A percentile compares a stretch with the other conserved stretches of the same genome.
These are phyloP conservation scores for Steinernema hermaphroditum DNA, from an alignment of 2,888 invertebrate species.

Conservation along the genomic window DNA sequence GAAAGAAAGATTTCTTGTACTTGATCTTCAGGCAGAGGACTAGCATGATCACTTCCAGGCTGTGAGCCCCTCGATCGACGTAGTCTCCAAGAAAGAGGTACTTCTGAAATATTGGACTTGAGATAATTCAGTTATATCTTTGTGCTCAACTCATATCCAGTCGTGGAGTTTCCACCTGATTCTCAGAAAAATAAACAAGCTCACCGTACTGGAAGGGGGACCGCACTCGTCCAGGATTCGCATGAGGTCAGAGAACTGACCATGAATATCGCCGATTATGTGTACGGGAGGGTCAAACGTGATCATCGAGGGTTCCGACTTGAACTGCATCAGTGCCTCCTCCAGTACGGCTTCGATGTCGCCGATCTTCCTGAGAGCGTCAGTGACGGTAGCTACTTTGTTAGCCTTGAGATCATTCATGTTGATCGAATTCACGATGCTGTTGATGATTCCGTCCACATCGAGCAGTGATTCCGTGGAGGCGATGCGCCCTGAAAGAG, in stretches of 20 bases:
- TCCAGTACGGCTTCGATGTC: slow-evolving; percentile 25
- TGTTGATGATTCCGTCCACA: background rate
- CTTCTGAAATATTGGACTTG: slow-evolving; percentile 24
- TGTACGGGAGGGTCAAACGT: slow-evolving; percentile 32
- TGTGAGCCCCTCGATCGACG: slow-evolving; percentile 37
- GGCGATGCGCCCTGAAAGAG: background rate
- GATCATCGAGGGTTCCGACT: slow-evolving; percentile 33
- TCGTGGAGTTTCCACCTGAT: no score
- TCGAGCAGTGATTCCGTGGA: background rate
- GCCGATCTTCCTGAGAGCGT: slow-evolving; percentile 1
- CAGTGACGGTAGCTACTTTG: background rate
- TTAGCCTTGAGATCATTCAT: slow-evolving; percentile 23
- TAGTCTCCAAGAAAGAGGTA: slow-evolving; percentile 40
- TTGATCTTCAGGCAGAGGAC: slow-evolving; percentile 41
- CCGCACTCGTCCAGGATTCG: slow-evolving; percentile 37
- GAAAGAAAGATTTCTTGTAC: slow-evolving; percentile 44
- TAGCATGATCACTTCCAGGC: slow-evolving; percentile 37
- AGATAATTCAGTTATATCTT: background rate
- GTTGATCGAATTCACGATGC: background rate
- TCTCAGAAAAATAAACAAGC: no score
- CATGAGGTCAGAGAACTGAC: slow-evolving; percentile 35
- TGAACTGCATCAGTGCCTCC: slow-evolving; percentile 12
- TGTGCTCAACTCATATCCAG: background rate
- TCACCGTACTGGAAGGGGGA: slow-evolving; percentile 28
- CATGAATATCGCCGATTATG: slow-evolving; percentile 39